These are phyloP conservation scores for Perca schrenkii DNA, from an alignment of 2,113 vertebrate species.

Conservation along the genomic window DNA sequence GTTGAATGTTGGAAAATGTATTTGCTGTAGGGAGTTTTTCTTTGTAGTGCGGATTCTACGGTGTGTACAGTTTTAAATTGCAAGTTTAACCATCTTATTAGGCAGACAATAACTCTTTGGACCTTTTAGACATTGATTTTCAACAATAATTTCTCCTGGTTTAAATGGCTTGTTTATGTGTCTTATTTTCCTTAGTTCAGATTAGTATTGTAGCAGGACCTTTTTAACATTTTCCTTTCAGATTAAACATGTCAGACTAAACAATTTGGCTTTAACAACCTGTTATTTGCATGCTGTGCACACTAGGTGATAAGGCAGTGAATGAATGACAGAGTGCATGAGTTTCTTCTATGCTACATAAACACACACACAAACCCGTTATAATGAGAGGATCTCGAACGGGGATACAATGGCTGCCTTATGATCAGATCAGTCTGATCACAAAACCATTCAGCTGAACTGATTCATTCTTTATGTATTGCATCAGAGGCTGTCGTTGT, in stretches of 20 bases:
- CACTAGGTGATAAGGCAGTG: constrained; percentile 53
- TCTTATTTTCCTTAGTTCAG: constrained; percentile 24
- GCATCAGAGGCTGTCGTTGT: constrained; percentile 23
- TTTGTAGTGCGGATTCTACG: not conserved
- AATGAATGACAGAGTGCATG: constrained; percentile 54
- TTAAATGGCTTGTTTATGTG: constrained; percentile 22
- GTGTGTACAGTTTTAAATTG: not conserved
- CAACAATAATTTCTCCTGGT: not conserved
- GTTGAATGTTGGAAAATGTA: not conserved
- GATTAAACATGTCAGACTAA: constrained; percentile 37
- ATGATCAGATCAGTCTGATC: constrained; percentile 36
- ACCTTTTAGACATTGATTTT: not conserved
- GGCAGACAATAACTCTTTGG: constrained; percentile 20
- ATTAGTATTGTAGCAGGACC: constrained; percentile 1
- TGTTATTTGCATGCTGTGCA: constrained; percentile 54
- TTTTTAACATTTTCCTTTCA: constrained; percentile 39
- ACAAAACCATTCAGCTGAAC: constrained; percentile 39
- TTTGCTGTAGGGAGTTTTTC: not conserved
- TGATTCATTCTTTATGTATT: constrained; percentile 14
- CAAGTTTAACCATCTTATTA: constrained; percentile 20
- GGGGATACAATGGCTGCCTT: not conserved
- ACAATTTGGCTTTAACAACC: constrained; percentile 60
- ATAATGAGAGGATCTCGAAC: constrained; percentile 22
- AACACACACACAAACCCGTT: constrained; percentile 18
- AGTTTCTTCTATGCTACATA: constrained; percentile 11